Evolutionary conservation across 2,113 vertebrate genomes (phyloP).

Genomic region (Protobothrops flavoviridis): DNA sequence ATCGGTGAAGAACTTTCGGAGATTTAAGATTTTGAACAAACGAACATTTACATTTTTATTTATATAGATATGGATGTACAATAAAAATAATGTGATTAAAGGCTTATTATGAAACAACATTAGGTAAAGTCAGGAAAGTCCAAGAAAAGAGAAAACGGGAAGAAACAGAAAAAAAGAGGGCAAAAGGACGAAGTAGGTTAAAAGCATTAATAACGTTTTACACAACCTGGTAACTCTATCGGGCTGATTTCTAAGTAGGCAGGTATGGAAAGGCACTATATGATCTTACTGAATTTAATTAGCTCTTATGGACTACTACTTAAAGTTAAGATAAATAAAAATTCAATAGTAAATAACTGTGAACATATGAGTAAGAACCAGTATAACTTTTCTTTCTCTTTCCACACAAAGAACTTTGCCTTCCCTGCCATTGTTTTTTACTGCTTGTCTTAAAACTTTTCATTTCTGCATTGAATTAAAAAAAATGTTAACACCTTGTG

Average conservation of each 20-base stretch:
- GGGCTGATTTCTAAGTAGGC: neutral
- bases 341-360: neutral
- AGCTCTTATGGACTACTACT: neutral
- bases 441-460: neutral
- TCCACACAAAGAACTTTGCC: neutral
- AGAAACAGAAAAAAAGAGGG: neutral
- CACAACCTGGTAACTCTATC: neutral
- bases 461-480: neutral
- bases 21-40: too few species aligned
- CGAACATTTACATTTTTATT: too few species aligned
- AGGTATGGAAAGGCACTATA: neutral
- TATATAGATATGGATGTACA: neutral
- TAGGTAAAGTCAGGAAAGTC: neutral
- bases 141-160: neutral
- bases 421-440: neutral
- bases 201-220: neutral
- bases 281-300: neutral
- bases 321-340: neutral
- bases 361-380: neutral
- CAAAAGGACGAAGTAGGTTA: neutral
- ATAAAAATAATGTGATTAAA: neutral
- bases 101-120: neutral
- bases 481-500: neutral
- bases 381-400: neutral
- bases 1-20: too few species aligned